Conservation (phyloP, 2,113 vertebrate genomes). For the Uropsilus gracilis region DNA sequence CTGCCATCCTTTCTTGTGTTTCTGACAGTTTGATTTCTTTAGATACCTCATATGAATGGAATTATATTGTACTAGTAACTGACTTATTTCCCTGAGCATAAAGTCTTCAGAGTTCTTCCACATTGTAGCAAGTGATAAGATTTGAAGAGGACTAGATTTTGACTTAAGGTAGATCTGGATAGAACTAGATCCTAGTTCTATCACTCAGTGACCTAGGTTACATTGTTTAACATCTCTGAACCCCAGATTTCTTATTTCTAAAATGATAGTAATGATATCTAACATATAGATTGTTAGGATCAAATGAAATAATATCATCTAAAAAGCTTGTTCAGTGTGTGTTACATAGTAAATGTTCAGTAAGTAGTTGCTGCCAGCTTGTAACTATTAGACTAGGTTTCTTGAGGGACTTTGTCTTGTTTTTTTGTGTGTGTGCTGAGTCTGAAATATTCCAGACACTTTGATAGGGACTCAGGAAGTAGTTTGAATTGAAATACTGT, state of each 20-base stretch:
- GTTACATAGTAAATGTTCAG: neutral
- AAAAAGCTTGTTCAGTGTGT: neutral
- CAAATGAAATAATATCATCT: slow-evolving; percentile 8
- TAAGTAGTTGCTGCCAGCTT: neutral
- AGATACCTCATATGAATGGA: neutral
- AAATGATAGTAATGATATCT: neutral
- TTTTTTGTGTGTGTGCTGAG: slow-evolving; percentile 22
- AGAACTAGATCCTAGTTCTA: neutral
- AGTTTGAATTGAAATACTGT: neutral
- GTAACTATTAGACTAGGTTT: neutral
- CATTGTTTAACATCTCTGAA: neutral
- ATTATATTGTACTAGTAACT: neutral
- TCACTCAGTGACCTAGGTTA: neutral
- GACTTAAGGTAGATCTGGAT: slow-evolving; percentile 5
- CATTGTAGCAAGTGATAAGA: neutral
- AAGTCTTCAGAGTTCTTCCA: neutral
- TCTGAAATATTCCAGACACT: neutral
- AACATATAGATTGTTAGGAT: neutral
- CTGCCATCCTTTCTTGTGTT: slow-evolving; percentile 21
- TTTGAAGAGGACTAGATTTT: slow-evolving; percentile 37
- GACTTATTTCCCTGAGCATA: neutral
- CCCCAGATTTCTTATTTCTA: slow-evolving; percentile 39
- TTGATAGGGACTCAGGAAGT: neutral
- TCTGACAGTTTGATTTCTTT: slow-evolving; percentile 35
- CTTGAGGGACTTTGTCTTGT: neutral